A percentile compares a stretch with the other conserved stretches of the same genome.
Evolutionary conservation across 1,140 invertebrate genomes (phyloP).

Genomic region (Bradynema listronoti): DNA sequence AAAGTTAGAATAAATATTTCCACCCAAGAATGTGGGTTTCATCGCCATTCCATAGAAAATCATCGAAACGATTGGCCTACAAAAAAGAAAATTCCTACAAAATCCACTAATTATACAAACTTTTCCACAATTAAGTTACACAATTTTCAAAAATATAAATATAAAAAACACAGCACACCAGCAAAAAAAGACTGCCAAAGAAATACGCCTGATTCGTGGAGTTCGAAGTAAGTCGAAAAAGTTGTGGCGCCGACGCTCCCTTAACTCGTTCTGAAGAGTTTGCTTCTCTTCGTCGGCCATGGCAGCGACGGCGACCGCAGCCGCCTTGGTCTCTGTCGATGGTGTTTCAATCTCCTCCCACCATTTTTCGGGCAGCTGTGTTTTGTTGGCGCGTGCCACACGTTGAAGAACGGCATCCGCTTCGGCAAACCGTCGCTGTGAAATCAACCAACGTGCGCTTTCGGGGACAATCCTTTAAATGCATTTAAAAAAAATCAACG

Average conservation of each 20-base stretch:
- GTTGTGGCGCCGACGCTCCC: slow-evolving; percentile 30
- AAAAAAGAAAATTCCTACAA: slow-evolving; percentile 16
- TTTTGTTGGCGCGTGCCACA: slow-evolving; percentile 53
- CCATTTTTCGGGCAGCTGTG: slow-evolving; percentile 50
- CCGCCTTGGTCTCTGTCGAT: slow-evolving; percentile 1
- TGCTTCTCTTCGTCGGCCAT: too few relatives aligned
- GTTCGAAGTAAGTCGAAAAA: slow-evolving; percentile 50
- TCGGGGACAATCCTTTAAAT: slow-evolving; percentile 58
- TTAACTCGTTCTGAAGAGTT: too few relatives aligned
- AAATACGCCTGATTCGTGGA: slow-evolving; percentile 44
- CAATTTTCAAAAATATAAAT: neutral
- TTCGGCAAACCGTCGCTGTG: slow-evolving; percentile 51
- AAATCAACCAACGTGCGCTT: slow-evolving; percentile 58
- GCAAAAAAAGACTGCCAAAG: slow-evolving; percentile 35
- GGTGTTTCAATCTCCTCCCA: slow-evolving; percentile 43
- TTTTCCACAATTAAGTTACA: neutral
- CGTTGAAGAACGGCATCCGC: slow-evolving; percentile 52
- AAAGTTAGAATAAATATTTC: slow-evolving; percentile 56
- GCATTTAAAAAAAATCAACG: too few relatives aligned
- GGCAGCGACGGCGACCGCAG: slow-evolving; percentile 6
- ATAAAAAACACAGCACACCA: slow-evolving; percentile 18
- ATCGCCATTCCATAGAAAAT: slow-evolving; percentile 58
- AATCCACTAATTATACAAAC: neutral
- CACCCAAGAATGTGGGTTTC: slow-evolving; percentile 53
- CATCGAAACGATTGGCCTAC: slow-evolving; percentile 56